These are phyloP conservation scores for Nephrotoma appendiculata DNA, from an alignment of 2,888 invertebrate genomes.

Conservation along the genomic window DNA sequence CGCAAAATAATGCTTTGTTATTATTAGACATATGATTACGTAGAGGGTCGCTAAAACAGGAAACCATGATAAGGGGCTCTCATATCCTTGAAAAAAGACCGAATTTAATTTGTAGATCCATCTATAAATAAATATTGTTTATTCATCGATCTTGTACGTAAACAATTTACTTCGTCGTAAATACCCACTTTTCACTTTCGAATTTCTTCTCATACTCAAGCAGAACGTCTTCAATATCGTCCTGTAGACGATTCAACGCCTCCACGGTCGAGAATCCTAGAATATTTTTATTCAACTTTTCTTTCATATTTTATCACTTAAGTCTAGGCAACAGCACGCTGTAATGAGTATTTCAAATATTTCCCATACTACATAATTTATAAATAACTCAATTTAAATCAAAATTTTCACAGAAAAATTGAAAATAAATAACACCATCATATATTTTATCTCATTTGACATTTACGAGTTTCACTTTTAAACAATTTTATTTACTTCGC, in stretches of 20 bases:
- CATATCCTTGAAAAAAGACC: slow-evolving; percentile 29
- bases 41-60: slow-evolving; percentile 42
- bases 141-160: slow-evolving; percentile 34
- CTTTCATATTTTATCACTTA: neutral
- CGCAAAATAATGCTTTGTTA: slow-evolving; percentile 29
- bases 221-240: slow-evolving; percentile 51
- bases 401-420: neutral
- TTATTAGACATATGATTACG: slow-evolving; percentile 37
- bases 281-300: neutral
- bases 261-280: slow-evolving; percentile 49
- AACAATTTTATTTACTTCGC: neutral
- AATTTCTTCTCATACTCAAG: slow-evolving; percentile 45
- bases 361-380: neutral
- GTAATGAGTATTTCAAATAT: neutral
- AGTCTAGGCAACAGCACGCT: neutral
- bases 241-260: slow-evolving; percentile 52
- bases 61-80: slow-evolving; percentile 53
- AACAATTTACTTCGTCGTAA: slow-evolving; percentile 29
- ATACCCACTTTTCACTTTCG: slow-evolving; percentile 37
- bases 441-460: neutral
- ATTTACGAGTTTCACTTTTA: neutral
- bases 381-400: neutral
- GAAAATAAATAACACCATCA: neutral
- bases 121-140: slow-evolving; percentile 29
- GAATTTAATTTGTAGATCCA: slow-evolving; percentile 22